Conservation (phyloP, 2,113 vertebrate species). For the Mus spicilegus region DNA sequence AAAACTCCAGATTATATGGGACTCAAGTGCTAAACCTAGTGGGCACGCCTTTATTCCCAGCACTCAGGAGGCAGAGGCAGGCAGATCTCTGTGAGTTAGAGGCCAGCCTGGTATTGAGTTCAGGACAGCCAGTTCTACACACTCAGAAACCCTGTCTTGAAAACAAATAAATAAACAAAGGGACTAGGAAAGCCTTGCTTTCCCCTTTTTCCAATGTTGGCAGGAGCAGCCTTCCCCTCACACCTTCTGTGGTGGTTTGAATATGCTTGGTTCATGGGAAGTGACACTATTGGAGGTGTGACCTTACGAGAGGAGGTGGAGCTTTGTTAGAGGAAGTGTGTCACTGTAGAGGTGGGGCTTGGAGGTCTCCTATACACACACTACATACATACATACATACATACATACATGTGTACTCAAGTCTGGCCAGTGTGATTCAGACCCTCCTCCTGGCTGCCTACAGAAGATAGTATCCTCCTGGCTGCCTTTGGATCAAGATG, state of each 20-base stretch:
- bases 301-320: too few relatives aligned
- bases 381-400: too few relatives aligned
- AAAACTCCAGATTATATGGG: not conserved
- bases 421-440: too few relatives aligned
- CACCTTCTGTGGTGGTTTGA: not conserved
- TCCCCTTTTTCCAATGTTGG: not conserved
- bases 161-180: not conserved
- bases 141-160: not conserved
- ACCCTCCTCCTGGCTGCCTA: too few relatives aligned
- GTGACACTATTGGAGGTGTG: too few relatives aligned
- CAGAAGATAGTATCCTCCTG: too few relatives aligned
- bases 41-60: not conserved
- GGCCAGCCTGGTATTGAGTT: not conserved
- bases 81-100: not conserved
- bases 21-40: not conserved
- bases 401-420: too few relatives aligned
- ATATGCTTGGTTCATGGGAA: too few relatives aligned
- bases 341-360: too few relatives aligned
- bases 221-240: not conserved
- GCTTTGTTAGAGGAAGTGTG: too few relatives aligned
- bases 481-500: too few relatives aligned
- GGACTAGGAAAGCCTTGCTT: not conserved
- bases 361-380: too few relatives aligned
- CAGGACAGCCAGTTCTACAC: not conserved
- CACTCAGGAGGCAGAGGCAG: not conserved